phyloP scores from a whole-genome alignment of 2,797 vertebrate genomes.

The Phataginus tetradactyla region DNA sequence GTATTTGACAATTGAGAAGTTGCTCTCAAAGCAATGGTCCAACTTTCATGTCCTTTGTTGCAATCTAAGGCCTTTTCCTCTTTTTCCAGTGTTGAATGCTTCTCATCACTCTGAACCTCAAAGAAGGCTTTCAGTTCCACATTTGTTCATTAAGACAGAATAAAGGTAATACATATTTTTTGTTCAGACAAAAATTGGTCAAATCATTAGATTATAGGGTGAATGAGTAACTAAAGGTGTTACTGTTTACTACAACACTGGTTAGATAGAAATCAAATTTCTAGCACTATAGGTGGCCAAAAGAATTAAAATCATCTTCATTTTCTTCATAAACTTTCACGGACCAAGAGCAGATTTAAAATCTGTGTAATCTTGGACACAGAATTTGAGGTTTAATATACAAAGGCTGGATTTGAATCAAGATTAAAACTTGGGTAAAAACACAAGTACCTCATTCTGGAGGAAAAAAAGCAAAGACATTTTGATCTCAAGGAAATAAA shows the following conservation, averaged over 20 bases:
- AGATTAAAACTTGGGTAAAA: slow-evolving; percentile 52
- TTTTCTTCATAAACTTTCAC: slow-evolving; percentile 44
- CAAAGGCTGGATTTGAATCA: slow-evolving; percentile 15
- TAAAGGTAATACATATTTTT: background rate
- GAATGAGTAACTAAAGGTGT: background rate
- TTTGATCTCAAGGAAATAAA: slow-evolving; percentile 47
- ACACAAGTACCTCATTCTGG: slow-evolving; percentile 6
- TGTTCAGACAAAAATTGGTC: background rate
- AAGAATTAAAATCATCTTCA: slow-evolving; percentile 21
- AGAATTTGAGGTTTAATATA: slow-evolving; percentile 12
- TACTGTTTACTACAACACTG: background rate
- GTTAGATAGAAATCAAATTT: slow-evolving; percentile 26
- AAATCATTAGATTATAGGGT: background rate
- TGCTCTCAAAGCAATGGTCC: background rate
- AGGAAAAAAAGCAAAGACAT: slow-evolving; percentile 14
- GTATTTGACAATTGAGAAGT: background rate
- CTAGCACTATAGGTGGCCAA: background rate
- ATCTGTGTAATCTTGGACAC: slow-evolving; percentile 21
- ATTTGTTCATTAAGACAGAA: background rate
- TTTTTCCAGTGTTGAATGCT: background rate
- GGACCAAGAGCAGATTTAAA: slow-evolving; percentile 41
- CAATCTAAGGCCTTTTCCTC: background rate
- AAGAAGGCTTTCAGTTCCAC: background rate
- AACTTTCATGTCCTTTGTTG: background rate
- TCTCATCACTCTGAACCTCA: background rate